These are phyloP conservation scores for Melitaea cinxia DNA, from an alignment of 1,140 invertebrate species.

Conservation along the genomic window DNA sequence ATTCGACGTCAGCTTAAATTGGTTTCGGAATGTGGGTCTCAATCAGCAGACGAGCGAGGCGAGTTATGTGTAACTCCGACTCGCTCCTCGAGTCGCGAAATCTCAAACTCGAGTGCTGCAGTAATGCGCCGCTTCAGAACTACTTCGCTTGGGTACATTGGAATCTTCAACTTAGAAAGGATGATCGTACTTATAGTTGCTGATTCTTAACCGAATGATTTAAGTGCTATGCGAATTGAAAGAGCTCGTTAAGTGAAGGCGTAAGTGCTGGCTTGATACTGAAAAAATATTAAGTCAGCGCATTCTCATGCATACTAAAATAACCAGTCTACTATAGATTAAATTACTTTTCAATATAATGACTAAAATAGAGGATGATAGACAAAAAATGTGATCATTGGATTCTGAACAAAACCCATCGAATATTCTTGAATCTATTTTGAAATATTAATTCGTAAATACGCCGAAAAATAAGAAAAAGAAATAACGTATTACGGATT, in stretches of 20 bases:
- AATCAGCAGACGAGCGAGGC: constrained; percentile 1
- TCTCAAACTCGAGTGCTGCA: constrained; percentile 11
- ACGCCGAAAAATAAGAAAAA: too few species aligned
- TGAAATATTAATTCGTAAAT: too few species aligned
- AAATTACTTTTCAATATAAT: too few species aligned
- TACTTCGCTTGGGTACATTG: neutral
- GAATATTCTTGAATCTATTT: too few species aligned
- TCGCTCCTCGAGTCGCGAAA: constrained; percentile 13
- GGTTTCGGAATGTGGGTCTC: neutral
- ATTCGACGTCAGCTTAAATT: neutral
- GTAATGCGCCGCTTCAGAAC: constrained; percentile 7
- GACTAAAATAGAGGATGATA: too few species aligned
- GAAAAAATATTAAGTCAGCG: too few species aligned
- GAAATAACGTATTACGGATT: too few species aligned
- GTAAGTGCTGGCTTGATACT: neutral
- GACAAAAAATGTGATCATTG: too few species aligned
- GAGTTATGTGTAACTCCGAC: neutral
- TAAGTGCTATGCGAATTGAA: neutral
- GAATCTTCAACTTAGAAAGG: constrained; percentile 10
- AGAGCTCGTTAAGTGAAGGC: neutral
- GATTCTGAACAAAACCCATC: too few species aligned
- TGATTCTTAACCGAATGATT: neutral
- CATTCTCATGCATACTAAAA: too few species aligned
- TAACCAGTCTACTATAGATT: too few species aligned
- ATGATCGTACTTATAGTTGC: neutral